Percentiles rank a stretch among this genome's conserved stretches.
These are phyloP conservation scores for Cylas formicarius DNA, from an alignment of 1,140 invertebrate species.

Conservation along the genomic window DNA sequence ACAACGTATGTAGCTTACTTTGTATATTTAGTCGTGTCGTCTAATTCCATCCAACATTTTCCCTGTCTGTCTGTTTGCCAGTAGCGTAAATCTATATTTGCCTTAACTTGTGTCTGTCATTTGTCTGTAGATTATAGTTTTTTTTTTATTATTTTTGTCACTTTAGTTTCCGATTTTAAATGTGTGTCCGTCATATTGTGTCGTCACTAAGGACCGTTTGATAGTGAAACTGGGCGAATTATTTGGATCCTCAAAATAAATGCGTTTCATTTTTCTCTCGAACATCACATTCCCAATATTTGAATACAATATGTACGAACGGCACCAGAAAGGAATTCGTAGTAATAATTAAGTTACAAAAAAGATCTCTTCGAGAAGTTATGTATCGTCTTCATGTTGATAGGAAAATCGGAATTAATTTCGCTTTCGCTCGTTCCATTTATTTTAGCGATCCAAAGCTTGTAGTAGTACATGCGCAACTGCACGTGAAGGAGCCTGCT, in stretches of 20 bases:
- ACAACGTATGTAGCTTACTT: too few relatives aligned
- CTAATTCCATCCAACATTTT: conserved; percentile 14
- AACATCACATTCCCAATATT: too few relatives aligned
- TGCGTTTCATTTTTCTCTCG: too few relatives aligned
- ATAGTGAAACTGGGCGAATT: conserved; percentile 23
- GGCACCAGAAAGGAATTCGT: too few relatives aligned
- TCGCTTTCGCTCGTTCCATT: too few relatives aligned
- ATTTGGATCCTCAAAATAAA: conserved; percentile 17
- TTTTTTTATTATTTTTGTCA: conserved; percentile 30
- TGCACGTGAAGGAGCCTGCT: conserved; percentile 5
- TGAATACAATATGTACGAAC: too few relatives aligned
- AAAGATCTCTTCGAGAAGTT: too few relatives aligned
- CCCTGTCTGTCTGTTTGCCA: conserved; percentile 35
- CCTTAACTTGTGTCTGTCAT: conserved; percentile 43
- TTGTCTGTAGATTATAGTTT: conserved; percentile 42
- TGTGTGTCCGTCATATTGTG: conserved; percentile 35
- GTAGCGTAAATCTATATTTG: conserved; percentile 24
- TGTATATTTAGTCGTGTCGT: too few relatives aligned
- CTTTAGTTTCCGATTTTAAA: conserved; percentile 21
- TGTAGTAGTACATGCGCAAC: conserved; percentile 18
- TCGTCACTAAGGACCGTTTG: conserved; percentile 32
- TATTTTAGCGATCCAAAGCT: conserved; percentile 15
- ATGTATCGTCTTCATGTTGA: too few relatives aligned
- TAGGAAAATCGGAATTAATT: background rate
- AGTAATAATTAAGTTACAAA: too few relatives aligned